Base-by-base conservation (phyloP, 2,888 invertebrate genomes). In the Amphimallon solstitiale region DNA sequence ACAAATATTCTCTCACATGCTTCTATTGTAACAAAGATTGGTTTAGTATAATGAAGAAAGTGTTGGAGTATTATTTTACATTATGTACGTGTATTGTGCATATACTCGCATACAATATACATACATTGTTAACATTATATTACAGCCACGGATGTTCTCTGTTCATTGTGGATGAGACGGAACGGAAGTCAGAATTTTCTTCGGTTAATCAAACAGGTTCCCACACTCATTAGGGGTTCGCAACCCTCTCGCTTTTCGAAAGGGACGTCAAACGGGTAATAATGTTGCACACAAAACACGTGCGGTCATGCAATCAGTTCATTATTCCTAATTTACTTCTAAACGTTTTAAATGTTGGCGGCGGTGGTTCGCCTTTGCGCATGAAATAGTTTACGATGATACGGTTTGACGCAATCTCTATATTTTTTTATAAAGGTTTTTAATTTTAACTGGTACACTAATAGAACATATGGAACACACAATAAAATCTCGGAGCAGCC, bases 111-210 rank as follows among this genome's bases (percentile, higher is more conserved):
- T n/a, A n/a, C n/a, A n/a, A n/a, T n/a, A n/a, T n/a, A n/a, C n/a
- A 29, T 29, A 29, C 5, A 29, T 29, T 29, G 29, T 29, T 29
- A 29, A 37, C 29, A 29, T 29, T 29, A 49, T 49, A 63, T 63
- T 69, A 70, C 71, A 69, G 71, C 73, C 73, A 46, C 68, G 69
- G 69, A 72, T 70, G 70, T 14, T 35, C 51, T 21, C 19, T 37
- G 38, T 54, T 54, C 66, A 70, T 69, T 70, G 65, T 68, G 5
- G 29, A 29, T 29, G 68, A 66, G 73, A 77, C 75, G 74, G 72
- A 72, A 70, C 77, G 79, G 79, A 79, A 79, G 79, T 78, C 77
- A 74, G 75, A 72, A 77, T 77, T 76, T 77, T 77, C 76, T 74
- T 59, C 56, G 48, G 56, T 74, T 76, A 76, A 75, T 76, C 78